phyloP scores from a whole-genome alignment of 2,113 vertebrate genomes.

The Thalassarche chlororhynchos region DNA sequence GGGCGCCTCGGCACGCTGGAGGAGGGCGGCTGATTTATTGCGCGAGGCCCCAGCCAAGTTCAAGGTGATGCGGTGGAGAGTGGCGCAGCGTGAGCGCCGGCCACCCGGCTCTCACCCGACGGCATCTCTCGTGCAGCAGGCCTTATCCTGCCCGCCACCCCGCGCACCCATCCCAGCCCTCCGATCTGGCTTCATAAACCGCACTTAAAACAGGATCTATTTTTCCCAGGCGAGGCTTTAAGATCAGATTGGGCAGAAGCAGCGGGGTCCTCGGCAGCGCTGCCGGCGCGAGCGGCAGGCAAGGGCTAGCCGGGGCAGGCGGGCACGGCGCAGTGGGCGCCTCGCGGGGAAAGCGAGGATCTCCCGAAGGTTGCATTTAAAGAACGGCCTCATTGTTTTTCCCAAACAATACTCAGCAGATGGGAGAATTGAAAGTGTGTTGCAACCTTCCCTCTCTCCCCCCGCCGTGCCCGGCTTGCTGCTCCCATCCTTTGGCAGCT shows the following conservation, averaged over 20 bases:
- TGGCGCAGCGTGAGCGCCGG: fast-evolving
- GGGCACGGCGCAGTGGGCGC: background rate
- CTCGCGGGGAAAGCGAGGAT: background rate
- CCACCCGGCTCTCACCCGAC: background rate
- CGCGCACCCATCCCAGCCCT: background rate
- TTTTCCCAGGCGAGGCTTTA: constrained; percentile 21
- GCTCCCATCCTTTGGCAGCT: constrained; percentile 44
- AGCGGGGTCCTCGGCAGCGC: background rate
- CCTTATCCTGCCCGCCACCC: background rate
- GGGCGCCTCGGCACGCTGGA: background rate
- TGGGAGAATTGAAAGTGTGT: constrained; percentile 67
- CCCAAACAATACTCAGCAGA: constrained; percentile 66
- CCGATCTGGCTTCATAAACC: background rate
- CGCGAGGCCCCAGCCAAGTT: background rate
- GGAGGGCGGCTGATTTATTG: background rate
- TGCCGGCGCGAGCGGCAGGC: background rate
- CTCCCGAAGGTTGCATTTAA: constrained; percentile 37
- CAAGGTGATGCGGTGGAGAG: constrained; percentile 18
- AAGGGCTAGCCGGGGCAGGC: background rate
- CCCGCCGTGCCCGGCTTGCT: constrained; percentile 22
- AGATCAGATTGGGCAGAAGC: background rate
- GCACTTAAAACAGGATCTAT: background rate
- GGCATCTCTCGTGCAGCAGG: background rate
- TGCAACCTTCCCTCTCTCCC: constrained; percentile 54
- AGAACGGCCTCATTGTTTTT: constrained; percentile 67